Percentiles rank a stretch among this genome's conserved stretches.
Evolutionary conservation across 2,888 invertebrate species (phyloP).

Genomic region (Drosophila mimetica): DNA sequence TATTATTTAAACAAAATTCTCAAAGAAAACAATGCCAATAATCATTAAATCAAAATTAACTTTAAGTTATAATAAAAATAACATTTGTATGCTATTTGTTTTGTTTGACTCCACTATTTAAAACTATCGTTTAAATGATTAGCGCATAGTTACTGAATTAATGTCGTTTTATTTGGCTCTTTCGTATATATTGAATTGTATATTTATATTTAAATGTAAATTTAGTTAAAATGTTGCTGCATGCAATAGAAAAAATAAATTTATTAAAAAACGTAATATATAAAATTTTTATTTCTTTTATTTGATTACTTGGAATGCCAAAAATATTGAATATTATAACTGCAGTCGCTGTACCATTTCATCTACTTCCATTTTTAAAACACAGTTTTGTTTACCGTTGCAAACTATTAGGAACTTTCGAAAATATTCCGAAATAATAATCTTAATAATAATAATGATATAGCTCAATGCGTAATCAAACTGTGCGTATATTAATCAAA

Average conservation of each 20-base stretch:
- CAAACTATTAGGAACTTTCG: constrained; percentile 3
- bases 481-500: constrained; percentile 11
- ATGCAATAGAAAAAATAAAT: constrained; percentile 34
- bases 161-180: constrained; percentile 60
- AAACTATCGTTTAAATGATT: constrained; percentile 56
- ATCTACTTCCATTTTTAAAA: constrained; percentile 13
- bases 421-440: constrained; percentile 10
- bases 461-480: constrained; percentile 34
- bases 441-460: constrained; percentile 3
- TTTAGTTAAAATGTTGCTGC: constrained; percentile 25
- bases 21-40: constrained; percentile 65
- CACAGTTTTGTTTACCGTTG: constrained; percentile 12
- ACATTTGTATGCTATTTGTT: constrained; percentile 64
- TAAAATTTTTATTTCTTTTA: constrained; percentile 21
- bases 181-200: constrained; percentile 36
- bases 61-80: constrained; percentile 77
- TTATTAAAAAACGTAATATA: constrained; percentile 21
- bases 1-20: constrained; percentile 62
- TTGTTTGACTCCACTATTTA: constrained; percentile 60
- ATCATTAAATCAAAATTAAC: constrained; percentile 82
- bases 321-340: neutral
- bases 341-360: neutral
- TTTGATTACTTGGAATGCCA: neutral
- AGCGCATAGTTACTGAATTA: constrained; percentile 51
- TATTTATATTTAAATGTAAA: constrained; percentile 52